A percentile compares a stretch with the other conserved stretches of the same genome.
These are phyloP conservation scores for Agrilus planipennis DNA, from an alignment of 1,140 invertebrate species.

Conservation along the genomic window DNA sequence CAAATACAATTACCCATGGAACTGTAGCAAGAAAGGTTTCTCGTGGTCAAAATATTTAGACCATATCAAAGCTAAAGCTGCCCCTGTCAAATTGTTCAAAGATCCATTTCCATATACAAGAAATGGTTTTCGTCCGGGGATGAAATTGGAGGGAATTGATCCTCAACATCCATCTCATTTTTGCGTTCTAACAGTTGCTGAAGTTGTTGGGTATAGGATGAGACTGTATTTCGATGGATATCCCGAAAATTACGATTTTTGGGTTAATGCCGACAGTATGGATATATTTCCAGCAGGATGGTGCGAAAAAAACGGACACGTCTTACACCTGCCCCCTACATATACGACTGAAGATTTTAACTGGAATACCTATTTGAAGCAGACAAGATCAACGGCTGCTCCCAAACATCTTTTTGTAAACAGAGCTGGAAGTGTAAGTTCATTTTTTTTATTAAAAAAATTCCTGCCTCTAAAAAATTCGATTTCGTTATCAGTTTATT, in stretches of 20 bases:
- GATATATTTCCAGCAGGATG: slow-evolving; percentile 91
- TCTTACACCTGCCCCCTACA: slow-evolving; percentile 63
- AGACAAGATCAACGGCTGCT: slow-evolving; percentile 62
- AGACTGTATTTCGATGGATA: slow-evolving; percentile 89
- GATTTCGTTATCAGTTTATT: slow-evolving; percentile 5
- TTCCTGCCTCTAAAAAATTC: no score
- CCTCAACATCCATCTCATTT: slow-evolving; percentile 80
- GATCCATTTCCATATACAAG: slow-evolving; percentile 59
- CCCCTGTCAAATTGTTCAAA: slow-evolving; percentile 65
- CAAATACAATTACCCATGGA: slow-evolving; percentile 45
- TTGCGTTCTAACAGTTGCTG: slow-evolving; percentile 76
- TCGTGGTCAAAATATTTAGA: slow-evolving; percentile 66
- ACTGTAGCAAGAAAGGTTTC: slow-evolving; percentile 54
- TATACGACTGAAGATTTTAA: slow-evolving; percentile 52
- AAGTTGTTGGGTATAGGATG: slow-evolving; percentile 71
- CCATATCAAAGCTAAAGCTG: slow-evolving; percentile 55
- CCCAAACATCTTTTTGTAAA: slow-evolving; percentile 65
- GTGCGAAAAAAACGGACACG: slow-evolving; percentile 71
- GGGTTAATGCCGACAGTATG: slow-evolving; percentile 81
- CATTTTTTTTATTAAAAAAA: background rate
- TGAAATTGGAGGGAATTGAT: slow-evolving; percentile 91
- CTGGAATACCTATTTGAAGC: slow-evolving; percentile 76
- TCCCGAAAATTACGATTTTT: slow-evolving; percentile 82
- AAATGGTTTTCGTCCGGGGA: slow-evolving; percentile 69
- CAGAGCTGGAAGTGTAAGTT: slow-evolving; percentile 42